Percentiles rank a stretch among this genome's conserved stretches.
Conservation (phyloP, 2,113 vertebrate species). For the Origma solitaria region DNA sequence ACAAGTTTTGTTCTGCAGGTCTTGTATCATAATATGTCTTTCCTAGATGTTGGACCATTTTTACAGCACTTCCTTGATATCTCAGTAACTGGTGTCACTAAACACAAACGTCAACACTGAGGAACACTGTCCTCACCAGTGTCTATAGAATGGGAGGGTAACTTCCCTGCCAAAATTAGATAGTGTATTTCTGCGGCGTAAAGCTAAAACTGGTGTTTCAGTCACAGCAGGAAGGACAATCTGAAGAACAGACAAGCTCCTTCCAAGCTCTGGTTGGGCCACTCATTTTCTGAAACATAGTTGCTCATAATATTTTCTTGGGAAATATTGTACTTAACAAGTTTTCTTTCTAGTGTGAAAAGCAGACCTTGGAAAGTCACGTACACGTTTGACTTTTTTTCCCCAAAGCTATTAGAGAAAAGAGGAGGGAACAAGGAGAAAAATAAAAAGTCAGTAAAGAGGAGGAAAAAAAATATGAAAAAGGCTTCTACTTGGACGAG, state of each 20-base stretch:
- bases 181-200: neutral
- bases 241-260: neutral
- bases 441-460: neutral
- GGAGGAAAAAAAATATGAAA: neutral
- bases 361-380: neutral
- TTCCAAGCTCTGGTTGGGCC: neutral
- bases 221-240: neutral
- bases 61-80: neutral
- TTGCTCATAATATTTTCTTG: neutral
- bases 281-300: neutral
- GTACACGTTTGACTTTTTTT: neutral
- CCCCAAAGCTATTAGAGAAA: neutral
- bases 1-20: neutral
- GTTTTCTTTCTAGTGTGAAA: neutral
- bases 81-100: neutral
- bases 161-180: neutral
- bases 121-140: neutral
- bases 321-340: neutral
- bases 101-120: accelerated
- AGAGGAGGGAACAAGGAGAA: neutral
- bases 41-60: neutral
- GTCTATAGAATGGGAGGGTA: neutral
- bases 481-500: neutral
- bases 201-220: neutral
- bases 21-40: neutral